These are phyloP conservation scores for Clivina fossor DNA, from an alignment of 2,888 invertebrate genomes.

Conservation along the genomic window DNA sequence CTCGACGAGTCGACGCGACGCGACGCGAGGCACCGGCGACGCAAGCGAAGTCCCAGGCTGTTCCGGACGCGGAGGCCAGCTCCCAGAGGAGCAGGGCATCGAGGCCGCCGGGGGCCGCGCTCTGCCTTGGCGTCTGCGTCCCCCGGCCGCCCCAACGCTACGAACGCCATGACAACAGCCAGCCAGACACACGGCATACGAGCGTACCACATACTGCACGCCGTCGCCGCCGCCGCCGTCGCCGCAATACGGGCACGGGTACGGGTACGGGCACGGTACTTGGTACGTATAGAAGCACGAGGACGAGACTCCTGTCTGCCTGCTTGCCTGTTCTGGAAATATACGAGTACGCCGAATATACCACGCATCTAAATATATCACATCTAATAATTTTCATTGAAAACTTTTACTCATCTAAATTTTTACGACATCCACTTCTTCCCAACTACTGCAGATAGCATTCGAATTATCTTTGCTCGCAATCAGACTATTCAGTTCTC, in stretches of 20 bases:
- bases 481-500: too few species aligned
- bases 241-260: not conserved
- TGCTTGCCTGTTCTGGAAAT: too few species aligned
- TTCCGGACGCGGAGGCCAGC: constrained; percentile 29
- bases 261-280: not conserved
- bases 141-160: too few species aligned
- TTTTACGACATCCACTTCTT: too few species aligned
- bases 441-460: too few species aligned
- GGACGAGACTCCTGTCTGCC: too few species aligned
- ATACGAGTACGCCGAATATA: too few species aligned
- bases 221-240: not conserved
- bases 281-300: too few species aligned
- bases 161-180: too few species aligned
- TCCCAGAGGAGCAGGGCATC: constrained; percentile 22
- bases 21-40: constrained; percentile 9
- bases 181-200: too few species aligned
- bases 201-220: not conserved
- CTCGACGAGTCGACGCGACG: constrained; percentile 6
- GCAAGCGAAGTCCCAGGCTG: constrained; percentile 11
- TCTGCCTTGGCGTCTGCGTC: constrained; percentile 22
- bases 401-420: too few species aligned
- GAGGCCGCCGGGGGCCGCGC: constrained; percentile 7
- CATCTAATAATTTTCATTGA: constrained; percentile 12
- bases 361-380: constrained; percentile 15
- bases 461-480: too few species aligned